Evolutionary conservation across 1,140 invertebrate genomes (phyloP), one percentile per base, ranked within the genome.

Genomic region (Drosophila punjabiensis): DNA sequence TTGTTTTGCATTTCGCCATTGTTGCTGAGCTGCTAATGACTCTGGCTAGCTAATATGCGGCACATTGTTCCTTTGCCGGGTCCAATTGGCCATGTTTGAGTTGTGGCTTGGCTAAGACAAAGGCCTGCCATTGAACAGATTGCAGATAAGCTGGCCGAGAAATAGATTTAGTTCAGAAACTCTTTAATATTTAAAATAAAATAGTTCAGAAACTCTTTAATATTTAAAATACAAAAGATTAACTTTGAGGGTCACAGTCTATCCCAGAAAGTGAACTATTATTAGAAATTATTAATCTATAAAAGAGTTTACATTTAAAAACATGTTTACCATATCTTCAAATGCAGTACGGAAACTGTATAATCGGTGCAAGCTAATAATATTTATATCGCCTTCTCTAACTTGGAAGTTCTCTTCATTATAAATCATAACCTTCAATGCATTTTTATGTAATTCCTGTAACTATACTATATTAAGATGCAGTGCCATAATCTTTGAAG

Each of bases 71-170:
- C 30, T 33, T 33, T 16, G 30, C 33, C 39, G 39, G 10, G 28
- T 53, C 6, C 56, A 41, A 53, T 60, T 55, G 68, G 50, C 63
- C 60, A 71, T 85, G 79, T 89, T 89, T 90, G 67, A 82, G 78
- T 89, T 89, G 70, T 67, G 32, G 67, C 35, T 82, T 76, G 37
- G 16, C n/a, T n/a, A 33, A 39, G 32, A 78, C 58, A 78, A 79
- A 67, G 45, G 50, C 13, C 41, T 24, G 32, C 32, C 52, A 41
- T 69, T 16, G 43, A 71, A 61, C 35, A 43, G 32, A 32, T 35
- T 35, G 3, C 30, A 18, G n/a, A 11, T 18, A 6, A 30, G 53
- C 24, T 47, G 11, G 13, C 5, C 6, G 11, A 35, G 20, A 52
- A 28, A 39, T 39, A n/a, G n/a, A n/a, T n/a, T n/a, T n/a, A n/a